These are phyloP conservation scores for Zosterops hypoxanthus DNA, from an alignment of 2,113 vertebrate species.

Conservation along the genomic window DNA sequence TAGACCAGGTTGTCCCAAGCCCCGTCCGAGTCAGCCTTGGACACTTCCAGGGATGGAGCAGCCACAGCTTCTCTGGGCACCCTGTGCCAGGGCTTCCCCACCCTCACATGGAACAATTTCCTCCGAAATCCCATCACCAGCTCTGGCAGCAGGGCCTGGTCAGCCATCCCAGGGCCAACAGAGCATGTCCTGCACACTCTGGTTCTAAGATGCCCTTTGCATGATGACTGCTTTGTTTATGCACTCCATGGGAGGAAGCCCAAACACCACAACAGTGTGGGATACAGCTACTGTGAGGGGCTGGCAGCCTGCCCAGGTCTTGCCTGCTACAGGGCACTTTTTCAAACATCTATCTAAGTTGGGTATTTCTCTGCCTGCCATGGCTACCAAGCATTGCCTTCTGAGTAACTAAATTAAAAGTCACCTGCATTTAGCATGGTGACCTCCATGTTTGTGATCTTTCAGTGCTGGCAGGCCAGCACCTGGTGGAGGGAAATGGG, in stretches of 20 bases:
- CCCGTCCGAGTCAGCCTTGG: rapidly evolving
- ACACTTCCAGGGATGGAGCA: background rate
- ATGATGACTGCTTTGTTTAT: background rate
- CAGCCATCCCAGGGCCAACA: background rate
- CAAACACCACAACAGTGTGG: background rate
- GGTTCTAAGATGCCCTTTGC: background rate
- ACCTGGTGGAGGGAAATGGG: rapidly evolving
- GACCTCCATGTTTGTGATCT: background rate
- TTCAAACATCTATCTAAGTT: background rate
- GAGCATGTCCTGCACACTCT: rapidly evolving
- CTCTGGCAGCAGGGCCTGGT: background rate
- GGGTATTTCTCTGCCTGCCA: background rate
- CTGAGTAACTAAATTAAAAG: background rate
- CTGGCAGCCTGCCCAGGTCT: background rate
- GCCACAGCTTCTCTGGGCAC: background rate
- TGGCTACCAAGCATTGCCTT: background rate
- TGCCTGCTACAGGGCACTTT: background rate
- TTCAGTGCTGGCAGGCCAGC: background rate
- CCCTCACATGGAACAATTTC: background rate
- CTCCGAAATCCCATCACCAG: background rate
- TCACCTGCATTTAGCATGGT: background rate
- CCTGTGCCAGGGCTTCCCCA: background rate
- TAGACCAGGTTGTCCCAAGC: background rate
- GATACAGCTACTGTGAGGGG: background rate
- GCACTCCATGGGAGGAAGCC: background rate